phyloP scores from a whole-genome alignment of 2,888 invertebrate genomes.

The Rugalucina vietnamica region DNA sequence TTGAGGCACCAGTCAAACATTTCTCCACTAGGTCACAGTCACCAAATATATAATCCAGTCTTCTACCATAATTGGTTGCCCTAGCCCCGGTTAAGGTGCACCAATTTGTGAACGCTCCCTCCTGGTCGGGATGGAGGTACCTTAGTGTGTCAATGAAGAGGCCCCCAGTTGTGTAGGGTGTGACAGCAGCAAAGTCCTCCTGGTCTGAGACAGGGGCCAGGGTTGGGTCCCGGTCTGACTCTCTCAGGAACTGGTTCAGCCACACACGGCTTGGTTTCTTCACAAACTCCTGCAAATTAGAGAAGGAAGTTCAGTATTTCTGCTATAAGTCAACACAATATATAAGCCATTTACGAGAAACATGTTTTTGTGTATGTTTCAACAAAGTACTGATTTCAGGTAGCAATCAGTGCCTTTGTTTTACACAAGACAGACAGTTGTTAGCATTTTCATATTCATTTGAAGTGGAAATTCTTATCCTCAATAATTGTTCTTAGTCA shows the following conservation, averaged over 20 bases:
- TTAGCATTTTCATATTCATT: no score
- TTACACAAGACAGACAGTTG: no score
- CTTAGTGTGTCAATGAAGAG: conserved; percentile 85
- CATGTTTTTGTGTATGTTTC: no score
- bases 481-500: no score
- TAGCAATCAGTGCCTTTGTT: no score
- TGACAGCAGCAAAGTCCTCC: conserved; percentile 62
- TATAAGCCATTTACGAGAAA: no score
- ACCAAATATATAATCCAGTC: conserved; percentile 85
- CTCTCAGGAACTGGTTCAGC: conserved; percentile 82
- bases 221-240: conserved; percentile 66
- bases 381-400: no score
- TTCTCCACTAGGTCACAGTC: conserved; percentile 74
- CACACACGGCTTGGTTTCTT: conserved; percentile 80
- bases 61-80: conserved; percentile 85
- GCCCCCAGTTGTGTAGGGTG: conserved; percentile 68
- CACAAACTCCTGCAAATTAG: conserved; percentile 74
- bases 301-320: neutral
- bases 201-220: conserved; percentile 54
- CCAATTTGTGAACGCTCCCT: conserved; percentile 85
- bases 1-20: conserved; percentile 74
- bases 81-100: conserved; percentile 84
- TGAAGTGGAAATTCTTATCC: no score
- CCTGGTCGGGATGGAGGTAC: conserved; percentile 82
- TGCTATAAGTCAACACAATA: neutral